Conservation (phyloP, 1,140 invertebrate genomes). For the Rhagoletis zephyria region DNA sequence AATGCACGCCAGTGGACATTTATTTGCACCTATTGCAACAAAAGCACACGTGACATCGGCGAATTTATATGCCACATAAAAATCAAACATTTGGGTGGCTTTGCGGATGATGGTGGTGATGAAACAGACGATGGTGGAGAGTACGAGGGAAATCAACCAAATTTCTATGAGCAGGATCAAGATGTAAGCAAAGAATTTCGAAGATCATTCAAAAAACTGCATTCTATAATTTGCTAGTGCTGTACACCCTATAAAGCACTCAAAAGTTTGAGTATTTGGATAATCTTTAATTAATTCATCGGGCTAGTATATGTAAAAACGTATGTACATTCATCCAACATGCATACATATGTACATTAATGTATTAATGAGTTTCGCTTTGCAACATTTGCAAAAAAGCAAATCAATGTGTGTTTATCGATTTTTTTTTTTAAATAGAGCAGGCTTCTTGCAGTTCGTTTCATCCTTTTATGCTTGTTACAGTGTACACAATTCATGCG, state of each 20-base stretch:
- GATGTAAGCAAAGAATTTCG: constrained; percentile 34
- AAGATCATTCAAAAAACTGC: neutral
- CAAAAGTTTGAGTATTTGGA: neutral
- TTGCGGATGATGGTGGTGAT: neutral
- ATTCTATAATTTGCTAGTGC: neutral
- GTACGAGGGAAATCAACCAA: constrained; percentile 4
- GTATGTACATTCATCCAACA: neutral
- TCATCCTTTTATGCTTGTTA: constrained; percentile 21
- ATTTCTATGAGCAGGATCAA: constrained; percentile 51
- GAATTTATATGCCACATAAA: constrained; percentile 56
- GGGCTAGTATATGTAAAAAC: no score
- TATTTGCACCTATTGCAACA: constrained; percentile 54
- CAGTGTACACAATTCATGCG: neutral
- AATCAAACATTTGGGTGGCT: constrained; percentile 54
- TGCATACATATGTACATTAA: neutral
- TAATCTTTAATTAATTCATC: neutral
- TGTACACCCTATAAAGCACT: neutral
- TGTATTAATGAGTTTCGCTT: neutral
- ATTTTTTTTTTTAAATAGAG: constrained; percentile 47
- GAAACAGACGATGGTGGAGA: neutral
- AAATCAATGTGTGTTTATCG: neutral
- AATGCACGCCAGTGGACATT: constrained; percentile 56
- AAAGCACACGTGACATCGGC: constrained; percentile 55
- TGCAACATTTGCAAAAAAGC: neutral
- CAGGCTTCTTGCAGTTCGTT: neutral